These are phyloP conservation scores for Agrenia bidenticulata DNA, from an alignment of 2,888 invertebrate species.

Conservation along the genomic window DNA sequence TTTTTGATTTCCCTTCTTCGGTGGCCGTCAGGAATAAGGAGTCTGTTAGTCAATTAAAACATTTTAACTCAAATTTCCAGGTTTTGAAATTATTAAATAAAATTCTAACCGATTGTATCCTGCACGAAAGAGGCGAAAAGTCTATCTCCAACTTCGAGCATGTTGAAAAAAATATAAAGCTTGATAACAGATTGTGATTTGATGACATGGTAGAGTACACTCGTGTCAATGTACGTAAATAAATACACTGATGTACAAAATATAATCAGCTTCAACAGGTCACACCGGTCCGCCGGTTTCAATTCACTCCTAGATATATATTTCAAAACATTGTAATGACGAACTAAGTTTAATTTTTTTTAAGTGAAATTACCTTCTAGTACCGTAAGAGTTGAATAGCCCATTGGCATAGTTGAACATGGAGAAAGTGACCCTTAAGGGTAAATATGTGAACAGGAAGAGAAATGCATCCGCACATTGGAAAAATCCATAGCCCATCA, in stretches of 20 bases:
- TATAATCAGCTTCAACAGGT: conserved; percentile 88
- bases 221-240: conserved; percentile 92
- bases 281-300: conserved; percentile 91
- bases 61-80: not conserved
- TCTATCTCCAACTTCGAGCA: conserved; percentile 93
- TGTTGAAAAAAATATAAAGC: conserved; percentile 98
- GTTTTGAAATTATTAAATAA: not conserved
- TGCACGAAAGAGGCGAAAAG: conserved; percentile 95
- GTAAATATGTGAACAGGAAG: conserved; percentile 96
- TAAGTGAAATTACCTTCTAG: conserved; percentile 58
- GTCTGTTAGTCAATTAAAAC: conserved; percentile 63
- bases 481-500: conserved; percentile 90
- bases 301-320: too few species aligned
- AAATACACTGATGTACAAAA: conserved; percentile 77
- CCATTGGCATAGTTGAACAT: conserved; percentile 61
- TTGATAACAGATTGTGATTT: conserved; percentile 99
- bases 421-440: conserved; percentile 85
- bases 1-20: conserved; percentile 64
- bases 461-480: conserved; percentile 97
- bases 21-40: conserved; percentile 98
- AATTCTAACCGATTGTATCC: conserved; percentile 71
- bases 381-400: conserved; percentile 70
- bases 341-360: too few species aligned
- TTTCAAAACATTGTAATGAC: too few species aligned
- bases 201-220: conserved; percentile 95